phyloP scores from a whole-genome alignment of 2,113 vertebrate genomes.

The Lycaon pictus region DNA sequence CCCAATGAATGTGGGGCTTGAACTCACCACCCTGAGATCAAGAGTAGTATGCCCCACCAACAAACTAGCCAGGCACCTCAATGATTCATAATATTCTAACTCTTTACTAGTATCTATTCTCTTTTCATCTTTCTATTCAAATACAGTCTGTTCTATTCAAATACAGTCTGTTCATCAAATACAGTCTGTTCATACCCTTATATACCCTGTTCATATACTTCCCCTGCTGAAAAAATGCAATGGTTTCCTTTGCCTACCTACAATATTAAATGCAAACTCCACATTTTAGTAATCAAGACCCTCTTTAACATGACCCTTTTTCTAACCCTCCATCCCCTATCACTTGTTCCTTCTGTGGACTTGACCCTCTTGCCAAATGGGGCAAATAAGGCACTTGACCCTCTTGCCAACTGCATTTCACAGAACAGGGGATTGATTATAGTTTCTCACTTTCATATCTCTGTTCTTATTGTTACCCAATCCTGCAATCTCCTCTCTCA shows the following conservation, averaged over 20 bases:
- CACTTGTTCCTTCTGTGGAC: background rate
- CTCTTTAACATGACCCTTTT: slow-evolving; percentile 30
- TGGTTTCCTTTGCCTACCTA: background rate
- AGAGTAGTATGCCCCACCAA: background rate
- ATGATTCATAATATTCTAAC: background rate
- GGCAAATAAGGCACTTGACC: background rate
- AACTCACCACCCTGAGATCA: background rate
- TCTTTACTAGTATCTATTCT: background rate
- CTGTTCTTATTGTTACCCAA: background rate
- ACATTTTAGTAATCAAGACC: slow-evolving; percentile 39
- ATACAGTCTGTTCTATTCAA: background rate
- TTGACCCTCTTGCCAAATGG: background rate
- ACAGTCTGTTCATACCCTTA: background rate
- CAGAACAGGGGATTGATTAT: background rate
- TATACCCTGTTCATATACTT: background rate
- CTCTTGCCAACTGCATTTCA: background rate
- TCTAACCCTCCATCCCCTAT: background rate
- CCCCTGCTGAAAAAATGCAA: background rate
- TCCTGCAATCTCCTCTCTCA: background rate
- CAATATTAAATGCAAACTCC: background rate
- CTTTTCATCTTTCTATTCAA: slow-evolving; percentile 49
- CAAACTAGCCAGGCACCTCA: background rate
- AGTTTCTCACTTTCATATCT: background rate
- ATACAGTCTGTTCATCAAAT: background rate
- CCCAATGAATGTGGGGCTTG: background rate